These are phyloP conservation scores for Eufriesea mexicana DNA, from an alignment of 1,140 invertebrate genomes.

Conservation along the genomic window DNA sequence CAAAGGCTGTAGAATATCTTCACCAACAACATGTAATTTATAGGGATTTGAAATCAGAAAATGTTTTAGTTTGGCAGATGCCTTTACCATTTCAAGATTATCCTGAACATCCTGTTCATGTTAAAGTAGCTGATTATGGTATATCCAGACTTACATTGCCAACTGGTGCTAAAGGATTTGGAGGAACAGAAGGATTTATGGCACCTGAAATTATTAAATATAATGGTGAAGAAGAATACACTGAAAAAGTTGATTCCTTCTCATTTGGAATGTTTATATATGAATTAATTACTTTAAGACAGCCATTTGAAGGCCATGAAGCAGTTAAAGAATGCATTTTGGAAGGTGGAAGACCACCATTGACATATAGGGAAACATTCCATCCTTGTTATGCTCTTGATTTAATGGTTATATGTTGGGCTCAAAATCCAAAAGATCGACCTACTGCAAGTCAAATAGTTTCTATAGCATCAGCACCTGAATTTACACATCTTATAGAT, in stretches of 20 bases:
- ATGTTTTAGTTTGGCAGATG: conserved; percentile 98
- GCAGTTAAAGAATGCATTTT: conserved; percentile 97
- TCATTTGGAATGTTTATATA: conserved; percentile 99
- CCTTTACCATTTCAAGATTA: conserved; percentile 88
- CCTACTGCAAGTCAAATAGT: conserved; percentile 97
- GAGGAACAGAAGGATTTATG: conserved; percentile 98
- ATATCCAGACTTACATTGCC: conserved; percentile 94
- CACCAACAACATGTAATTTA: conserved; percentile 98
- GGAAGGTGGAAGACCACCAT: conserved; percentile 94
- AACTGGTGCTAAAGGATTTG: conserved; percentile 98
- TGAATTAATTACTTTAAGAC: conserved; percentile 95
- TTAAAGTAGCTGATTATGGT: conserved; percentile 98
- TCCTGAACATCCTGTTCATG: conserved; percentile 88
- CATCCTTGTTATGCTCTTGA: conserved; percentile 96
- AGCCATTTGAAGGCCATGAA: conserved; percentile 97
- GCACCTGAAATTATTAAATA: conserved; percentile 99
- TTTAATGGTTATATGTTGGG: conserved; percentile 98
- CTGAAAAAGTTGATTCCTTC: conserved; percentile 99
- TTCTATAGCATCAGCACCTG: conserved; percentile 94
- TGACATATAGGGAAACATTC: conserved; percentile 91
- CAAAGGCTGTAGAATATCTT: conserved; percentile 97
- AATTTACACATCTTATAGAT: conserved; percentile 95
- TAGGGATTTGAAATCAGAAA: conserved; percentile 98
- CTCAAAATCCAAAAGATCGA: conserved; percentile 91
- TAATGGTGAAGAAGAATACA: conserved; percentile 99